These are phyloP conservation scores for Leptoclinus maculatus DNA, from an alignment of 2,797 vertebrate species.

Conservation along the genomic window DNA sequence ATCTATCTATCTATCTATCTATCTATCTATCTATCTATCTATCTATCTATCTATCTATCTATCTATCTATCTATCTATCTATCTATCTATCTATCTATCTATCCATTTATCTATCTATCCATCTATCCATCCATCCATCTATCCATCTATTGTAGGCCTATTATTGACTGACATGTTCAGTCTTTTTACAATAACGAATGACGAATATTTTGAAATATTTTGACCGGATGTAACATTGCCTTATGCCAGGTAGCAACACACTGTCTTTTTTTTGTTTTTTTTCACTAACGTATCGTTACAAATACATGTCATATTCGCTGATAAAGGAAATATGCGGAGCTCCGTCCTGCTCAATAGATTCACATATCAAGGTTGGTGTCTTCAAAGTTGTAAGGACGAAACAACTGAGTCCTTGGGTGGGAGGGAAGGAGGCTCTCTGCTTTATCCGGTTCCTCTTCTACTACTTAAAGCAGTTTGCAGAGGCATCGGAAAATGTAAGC, in stretches of 20 bases:
- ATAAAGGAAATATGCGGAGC: not conserved
- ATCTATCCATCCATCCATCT: not conserved
- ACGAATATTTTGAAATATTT: constrained; percentile 51
- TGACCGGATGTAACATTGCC: constrained; percentile 38
- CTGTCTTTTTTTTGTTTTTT: not conserved
- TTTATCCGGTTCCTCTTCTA: not conserved
- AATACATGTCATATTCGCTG: constrained; percentile 14
- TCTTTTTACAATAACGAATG: not conserved
- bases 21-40: not conserved
- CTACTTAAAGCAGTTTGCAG: constrained; percentile 1
- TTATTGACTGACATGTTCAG: not conserved
- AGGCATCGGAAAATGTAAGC: constrained; percentile 57
- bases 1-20: not conserved
- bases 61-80: not conserved
- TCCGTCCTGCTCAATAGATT: rapidly evolving
- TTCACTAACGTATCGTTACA: not conserved
- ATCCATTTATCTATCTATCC: not conserved
- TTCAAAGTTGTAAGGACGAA: not conserved
- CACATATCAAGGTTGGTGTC: too few relatives aligned
- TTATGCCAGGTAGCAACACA: not conserved
- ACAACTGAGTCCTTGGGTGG: not conserved
- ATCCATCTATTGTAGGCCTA: not conserved
- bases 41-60: not conserved
- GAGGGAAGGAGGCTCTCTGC: not conserved
- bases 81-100: not conserved